phyloP scores from a whole-genome alignment of 2,888 invertebrate genomes.

The Drosophila fulvimacula region DNA sequence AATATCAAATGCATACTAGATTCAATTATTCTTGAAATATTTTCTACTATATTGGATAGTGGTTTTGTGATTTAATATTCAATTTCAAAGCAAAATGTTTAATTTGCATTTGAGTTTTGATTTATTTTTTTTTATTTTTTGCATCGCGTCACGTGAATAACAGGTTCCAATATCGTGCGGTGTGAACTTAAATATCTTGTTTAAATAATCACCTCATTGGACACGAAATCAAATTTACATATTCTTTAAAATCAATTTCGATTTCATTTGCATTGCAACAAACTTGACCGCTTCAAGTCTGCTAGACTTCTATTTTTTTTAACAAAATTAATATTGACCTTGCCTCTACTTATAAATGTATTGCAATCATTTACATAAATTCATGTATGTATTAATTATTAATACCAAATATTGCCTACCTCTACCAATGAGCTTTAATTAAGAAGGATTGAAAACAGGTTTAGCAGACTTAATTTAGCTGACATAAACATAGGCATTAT shows the following conservation, averaged over 20 bases:
- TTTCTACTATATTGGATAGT: not conserved
- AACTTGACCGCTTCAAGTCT: not conserved
- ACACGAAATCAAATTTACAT: not conserved
- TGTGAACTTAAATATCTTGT: not conserved
- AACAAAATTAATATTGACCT: not conserved
- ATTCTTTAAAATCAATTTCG: constrained; percentile 1
- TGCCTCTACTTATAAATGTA: not conserved
- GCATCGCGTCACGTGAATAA: constrained; percentile 20
- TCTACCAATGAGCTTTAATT: not conserved
- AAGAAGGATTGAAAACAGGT: not conserved
- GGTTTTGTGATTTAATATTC: not conserved
- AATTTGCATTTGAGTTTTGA: constrained; percentile 1
- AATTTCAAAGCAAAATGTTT: not conserved
- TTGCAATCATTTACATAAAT: not conserved
- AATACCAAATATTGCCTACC: not conserved
- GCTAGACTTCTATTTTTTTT: not conserved
- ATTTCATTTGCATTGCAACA: constrained; percentile 6
- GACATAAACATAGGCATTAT: not conserved
- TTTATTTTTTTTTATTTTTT: not conserved
- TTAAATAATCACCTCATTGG: constrained; percentile 2
- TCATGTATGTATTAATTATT: not conserved
- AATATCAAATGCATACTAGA: too few relatives aligned
- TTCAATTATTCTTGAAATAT: not conserved
- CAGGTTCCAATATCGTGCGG: constrained; percentile 17
- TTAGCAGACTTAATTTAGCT: not conserved